Percentiles rank a stretch among this genome's conserved stretches.
These are phyloP conservation scores for Eupithecia dodoneata DNA, from an alignment of 2,888 invertebrate species.

Conservation along the genomic window DNA sequence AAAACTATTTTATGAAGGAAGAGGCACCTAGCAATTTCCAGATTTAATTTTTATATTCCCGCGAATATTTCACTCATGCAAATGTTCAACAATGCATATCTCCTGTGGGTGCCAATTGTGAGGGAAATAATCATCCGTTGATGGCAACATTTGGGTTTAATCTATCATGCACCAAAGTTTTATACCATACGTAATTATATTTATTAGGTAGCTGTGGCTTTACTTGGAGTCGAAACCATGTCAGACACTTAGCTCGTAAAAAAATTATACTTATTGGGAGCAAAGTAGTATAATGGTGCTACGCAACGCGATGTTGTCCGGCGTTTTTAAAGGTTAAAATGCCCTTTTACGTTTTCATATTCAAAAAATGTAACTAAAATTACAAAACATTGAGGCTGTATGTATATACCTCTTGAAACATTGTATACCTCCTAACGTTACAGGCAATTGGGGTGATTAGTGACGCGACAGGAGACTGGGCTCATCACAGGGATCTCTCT, in stretches of 20 bases:
- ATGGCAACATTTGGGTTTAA: conserved; percentile 64
- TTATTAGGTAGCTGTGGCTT: background rate
- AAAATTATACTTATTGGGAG: background rate
- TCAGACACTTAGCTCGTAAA: background rate
- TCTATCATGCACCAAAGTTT: conserved; percentile 8
- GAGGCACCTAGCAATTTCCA: conserved; percentile 35
- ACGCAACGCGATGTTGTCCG: background rate
- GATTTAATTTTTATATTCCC: conserved; percentile 49
- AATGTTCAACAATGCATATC: conserved; percentile 56
- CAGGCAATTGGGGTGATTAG: background rate
- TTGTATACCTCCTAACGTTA: background rate
- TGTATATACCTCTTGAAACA: background rate
- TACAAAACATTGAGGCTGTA: background rate
- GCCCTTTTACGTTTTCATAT: background rate
- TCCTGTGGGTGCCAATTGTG: conserved; percentile 43
- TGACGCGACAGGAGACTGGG: background rate
- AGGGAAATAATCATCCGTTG: conserved; percentile 59
- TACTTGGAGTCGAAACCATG: background rate
- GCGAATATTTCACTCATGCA: conserved; percentile 55
- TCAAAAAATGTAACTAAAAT: background rate
- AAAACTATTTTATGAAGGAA: conserved; percentile 27
- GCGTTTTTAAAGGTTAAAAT: background rate
- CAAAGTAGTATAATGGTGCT: background rate
- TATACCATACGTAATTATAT: background rate
- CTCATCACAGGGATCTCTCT: conserved; percentile 14